Percentiles rank a stretch among this genome's conserved stretches.
These are phyloP conservation scores for Lasioglossum zephyrum DNA, from an alignment of 2,888 invertebrate genomes.

Conservation along the genomic window DNA sequence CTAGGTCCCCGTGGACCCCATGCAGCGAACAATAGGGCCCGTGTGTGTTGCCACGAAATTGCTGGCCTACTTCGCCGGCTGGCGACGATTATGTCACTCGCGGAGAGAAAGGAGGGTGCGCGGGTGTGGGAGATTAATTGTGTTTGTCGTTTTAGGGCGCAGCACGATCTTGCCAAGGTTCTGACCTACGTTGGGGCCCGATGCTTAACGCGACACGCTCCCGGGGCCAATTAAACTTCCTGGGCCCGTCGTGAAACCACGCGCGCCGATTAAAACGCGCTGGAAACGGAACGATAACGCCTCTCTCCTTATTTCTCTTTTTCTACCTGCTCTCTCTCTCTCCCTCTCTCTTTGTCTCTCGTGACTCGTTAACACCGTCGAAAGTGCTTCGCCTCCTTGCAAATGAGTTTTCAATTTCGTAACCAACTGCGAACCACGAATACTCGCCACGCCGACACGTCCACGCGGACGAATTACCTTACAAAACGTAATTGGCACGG, in stretches of 20 bases:
- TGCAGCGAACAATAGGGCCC: conserved; percentile 29
- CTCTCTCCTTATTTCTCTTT: neutral
- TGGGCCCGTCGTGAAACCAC: conserved; percentile 48
- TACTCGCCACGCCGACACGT: conserved; percentile 13
- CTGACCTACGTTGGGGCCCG: conserved; percentile 48
- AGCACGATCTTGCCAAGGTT: conserved; percentile 66
- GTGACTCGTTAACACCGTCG: conserved; percentile 67
- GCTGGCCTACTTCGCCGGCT: conserved; percentile 66
- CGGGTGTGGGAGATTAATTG: conserved; percentile 77
- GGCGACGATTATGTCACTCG: conserved; percentile 70
- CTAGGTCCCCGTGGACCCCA: conserved; percentile 6
- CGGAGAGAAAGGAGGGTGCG: conserved; percentile 72
- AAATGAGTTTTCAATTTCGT: conserved; percentile 68
- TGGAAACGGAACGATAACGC: conserved; percentile 60
- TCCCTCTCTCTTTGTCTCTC: conserved; percentile 25
- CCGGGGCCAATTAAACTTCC: conserved; percentile 55
- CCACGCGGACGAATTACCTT: conserved; percentile 8
- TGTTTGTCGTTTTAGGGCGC: conserved; percentile 67
- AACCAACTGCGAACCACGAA: conserved; percentile 49
- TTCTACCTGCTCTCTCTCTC: conserved; percentile 5
- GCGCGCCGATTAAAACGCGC: conserved; percentile 25
- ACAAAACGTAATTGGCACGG: conserved; percentile 13
- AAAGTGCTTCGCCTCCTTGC: conserved; percentile 51
- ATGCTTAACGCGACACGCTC: conserved; percentile 60
- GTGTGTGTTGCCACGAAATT: conserved; percentile 42